These are phyloP conservation scores for Dynastes tityus DNA, from an alignment of 2,888 invertebrate genomes.

Conservation along the genomic window DNA sequence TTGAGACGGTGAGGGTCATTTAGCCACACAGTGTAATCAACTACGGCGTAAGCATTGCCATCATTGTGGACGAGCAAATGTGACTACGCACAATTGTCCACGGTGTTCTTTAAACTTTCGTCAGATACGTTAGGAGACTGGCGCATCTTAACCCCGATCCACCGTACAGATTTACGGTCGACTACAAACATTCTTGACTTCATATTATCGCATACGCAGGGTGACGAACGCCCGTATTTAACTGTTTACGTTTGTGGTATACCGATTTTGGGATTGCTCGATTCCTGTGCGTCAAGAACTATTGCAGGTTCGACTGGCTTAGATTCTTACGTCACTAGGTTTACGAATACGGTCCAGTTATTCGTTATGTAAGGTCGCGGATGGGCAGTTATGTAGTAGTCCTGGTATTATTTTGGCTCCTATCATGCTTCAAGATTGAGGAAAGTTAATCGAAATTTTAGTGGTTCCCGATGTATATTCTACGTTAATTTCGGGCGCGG, in stretches of 20 bases:
- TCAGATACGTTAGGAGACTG: not conserved
- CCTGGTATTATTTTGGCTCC: constrained; percentile 13
- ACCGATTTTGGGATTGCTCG: constrained; percentile 35
- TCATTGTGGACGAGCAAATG: not conserved
- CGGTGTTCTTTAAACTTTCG: constrained; percentile 5
- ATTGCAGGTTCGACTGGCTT: constrained; percentile 7
- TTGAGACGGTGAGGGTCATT: not conserved
- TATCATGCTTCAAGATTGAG: not conserved
- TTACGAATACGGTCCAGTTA: not conserved
- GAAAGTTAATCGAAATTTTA: constrained; percentile 10
- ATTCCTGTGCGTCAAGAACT: constrained; percentile 46
- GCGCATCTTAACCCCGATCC: too few relatives aligned
- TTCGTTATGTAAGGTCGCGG: constrained; percentile 3
- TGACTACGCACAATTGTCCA: constrained; percentile 1
- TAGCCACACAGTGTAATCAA: not conserved
- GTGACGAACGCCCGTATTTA: constrained; percentile 46
- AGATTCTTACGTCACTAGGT: not conserved
- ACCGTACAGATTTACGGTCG: too few relatives aligned
- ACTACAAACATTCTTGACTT: constrained; percentile 4
- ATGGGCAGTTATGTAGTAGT: not conserved
- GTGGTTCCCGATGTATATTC: constrained; percentile 12
- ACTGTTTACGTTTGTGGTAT: constrained; percentile 16
- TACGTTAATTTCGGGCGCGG: constrained; percentile 34
- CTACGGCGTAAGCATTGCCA: constrained; percentile 4
- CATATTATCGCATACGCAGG: constrained; percentile 20